Evolutionary conservation across 2,797 vertebrate species (phyloP), one percentile per base, ranked within the genome.

Genomic region (Macropus fuliginosus): DNA sequence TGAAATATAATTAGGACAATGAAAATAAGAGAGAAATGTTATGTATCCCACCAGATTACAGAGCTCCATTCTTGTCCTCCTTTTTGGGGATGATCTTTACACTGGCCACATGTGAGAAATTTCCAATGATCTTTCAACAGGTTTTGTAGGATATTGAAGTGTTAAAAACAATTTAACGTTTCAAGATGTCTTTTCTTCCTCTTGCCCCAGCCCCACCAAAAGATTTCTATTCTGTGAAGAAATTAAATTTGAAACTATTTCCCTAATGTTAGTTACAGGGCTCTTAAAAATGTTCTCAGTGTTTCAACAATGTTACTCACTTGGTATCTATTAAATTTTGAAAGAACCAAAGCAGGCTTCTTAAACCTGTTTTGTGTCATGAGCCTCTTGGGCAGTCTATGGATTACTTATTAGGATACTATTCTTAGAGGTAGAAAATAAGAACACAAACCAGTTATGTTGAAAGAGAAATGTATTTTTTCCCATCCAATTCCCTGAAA

Each of bases 1-100:
- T 95, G 91, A 95, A 96, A 92, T 62, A 93, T 96, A 97, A 97
- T 97, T 97, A 96, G 14, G 91, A 97, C 66, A 93, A 94, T 95
- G 57, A 97, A 97, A 97, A 96, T 94, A 97, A 91, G 50, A 34
- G 90, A 55, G 55, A 96, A 92, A n/a, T 91, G 24, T 91, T 93
- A 92, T 90, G 29, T 96, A 74, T 93, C 95, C 96, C n/a, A 93
- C n/a, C 57, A 94, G 55, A 96, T 97, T 95, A 96, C 0, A 94
- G 89, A 29, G 13, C 40, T 93, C 90, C 54, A 74, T 54, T 81
- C 13, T 91, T 94, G 81, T 90, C 92, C 91, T 3, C 21, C 8
- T 6, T 62, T 90, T 81, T 31, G 55, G 6, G 27, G 56, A 91
- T 90, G 12, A 46, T 87, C 4, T 94, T 94, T 97, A 96, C 28